Conservation (phyloP, 2,797 vertebrate species). For the Chelon labrosus region DNA sequence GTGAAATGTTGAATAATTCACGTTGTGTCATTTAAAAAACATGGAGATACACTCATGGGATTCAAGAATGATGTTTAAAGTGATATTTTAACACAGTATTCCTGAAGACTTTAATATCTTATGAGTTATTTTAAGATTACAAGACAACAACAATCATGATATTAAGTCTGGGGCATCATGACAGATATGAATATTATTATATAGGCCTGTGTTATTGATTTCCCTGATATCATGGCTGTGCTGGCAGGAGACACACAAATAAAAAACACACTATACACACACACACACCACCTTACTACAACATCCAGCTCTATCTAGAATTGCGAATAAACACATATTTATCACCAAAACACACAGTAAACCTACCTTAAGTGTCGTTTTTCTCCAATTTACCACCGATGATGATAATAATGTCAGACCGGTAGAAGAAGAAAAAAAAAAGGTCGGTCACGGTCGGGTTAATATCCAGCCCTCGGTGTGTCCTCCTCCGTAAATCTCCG, state of each 20-base stretch:
- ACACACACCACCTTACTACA: conserved; percentile 41
- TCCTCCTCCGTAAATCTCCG: conserved; percentile 47
- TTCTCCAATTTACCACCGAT: background rate
- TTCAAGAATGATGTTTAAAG: no score
- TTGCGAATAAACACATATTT: background rate
- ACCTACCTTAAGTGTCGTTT: conserved; percentile 17
- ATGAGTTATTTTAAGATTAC: no score
- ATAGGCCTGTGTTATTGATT: background rate
- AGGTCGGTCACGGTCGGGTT: conserved; percentile 60
- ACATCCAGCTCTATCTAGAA: background rate
- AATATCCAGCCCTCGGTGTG: conserved; percentile 37
- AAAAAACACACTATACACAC: conserved; percentile 1
- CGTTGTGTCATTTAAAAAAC: no score
- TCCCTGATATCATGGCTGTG: conserved; percentile 15
- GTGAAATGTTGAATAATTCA: background rate
- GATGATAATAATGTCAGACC: conserved; percentile 7
- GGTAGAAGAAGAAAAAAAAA: conserved; percentile 33
- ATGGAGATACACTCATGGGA: no score
- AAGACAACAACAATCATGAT: background rate
- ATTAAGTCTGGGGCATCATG: background rate
- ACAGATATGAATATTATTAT: background rate
- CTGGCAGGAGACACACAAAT: background rate
- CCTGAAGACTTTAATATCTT: no score
- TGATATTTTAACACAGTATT: no score
- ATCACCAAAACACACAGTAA: background rate